Percentiles rank a stretch among this genome's conserved stretches.
Evolutionary conservation across 2,113 vertebrate species (phyloP).

Genomic region (Dromiciops gliroides): DNA sequence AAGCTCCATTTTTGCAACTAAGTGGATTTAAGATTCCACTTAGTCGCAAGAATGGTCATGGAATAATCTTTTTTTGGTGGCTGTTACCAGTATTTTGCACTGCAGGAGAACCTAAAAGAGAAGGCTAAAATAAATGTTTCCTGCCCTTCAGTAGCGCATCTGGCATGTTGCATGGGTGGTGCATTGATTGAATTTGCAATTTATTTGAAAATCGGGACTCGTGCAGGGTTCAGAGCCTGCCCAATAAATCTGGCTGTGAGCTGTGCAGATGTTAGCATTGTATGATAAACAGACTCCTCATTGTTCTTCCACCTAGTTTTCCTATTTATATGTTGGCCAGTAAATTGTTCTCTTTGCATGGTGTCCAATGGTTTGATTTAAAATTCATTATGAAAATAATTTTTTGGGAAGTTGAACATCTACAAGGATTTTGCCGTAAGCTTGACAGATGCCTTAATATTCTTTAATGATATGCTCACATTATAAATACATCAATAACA

Average conservation of each 20-base stretch:
- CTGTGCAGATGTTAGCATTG: background rate
- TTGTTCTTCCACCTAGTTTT: background rate
- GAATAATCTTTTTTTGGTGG: background rate
- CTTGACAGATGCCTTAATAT: background rate
- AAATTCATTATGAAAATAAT: conserved; percentile 14
- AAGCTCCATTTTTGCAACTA: background rate
- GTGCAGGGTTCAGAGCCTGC: conserved; percentile 20
- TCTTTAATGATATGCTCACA: conserved; percentile 15
- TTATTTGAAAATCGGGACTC: conserved; percentile 57
- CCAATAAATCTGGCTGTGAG: background rate
- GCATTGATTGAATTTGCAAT: conserved; percentile 52
- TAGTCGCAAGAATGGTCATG: background rate
- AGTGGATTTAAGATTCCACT: background rate
- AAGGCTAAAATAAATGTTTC: conserved; percentile 46
- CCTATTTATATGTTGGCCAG: background rate
- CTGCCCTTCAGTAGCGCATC: background rate
- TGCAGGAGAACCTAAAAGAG: background rate
- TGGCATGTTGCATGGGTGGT: background rate
- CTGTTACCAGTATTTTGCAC: background rate
- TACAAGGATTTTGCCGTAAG: background rate
- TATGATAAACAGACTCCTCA: background rate
- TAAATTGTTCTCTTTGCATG: background rate
- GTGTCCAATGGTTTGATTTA: conserved; percentile 12
- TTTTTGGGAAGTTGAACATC: background rate
- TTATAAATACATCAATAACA: background rate